Base-by-base conservation (phyloP, 2,113 vertebrate genomes). In the Rhabdomys dilectus region DNA sequence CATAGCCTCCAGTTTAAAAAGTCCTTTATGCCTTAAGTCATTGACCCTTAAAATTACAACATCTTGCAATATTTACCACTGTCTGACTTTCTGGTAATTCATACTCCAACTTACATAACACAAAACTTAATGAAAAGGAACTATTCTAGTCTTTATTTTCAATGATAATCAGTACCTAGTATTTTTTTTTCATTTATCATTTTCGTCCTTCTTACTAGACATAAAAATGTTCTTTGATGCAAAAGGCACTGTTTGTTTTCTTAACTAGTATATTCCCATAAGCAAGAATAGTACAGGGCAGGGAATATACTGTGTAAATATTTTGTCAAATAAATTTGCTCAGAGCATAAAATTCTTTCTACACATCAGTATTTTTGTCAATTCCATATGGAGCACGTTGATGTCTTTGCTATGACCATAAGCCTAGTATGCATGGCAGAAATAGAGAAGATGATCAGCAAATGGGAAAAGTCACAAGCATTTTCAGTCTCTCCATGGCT, bases 111-210 rank as follows among this genome's bases (percentile, higher is more conserved):
- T 89, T 89, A 91, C 78, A 76, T 80, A 24, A 64, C 2, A 91
- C 22, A 26, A 60, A 87, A 53, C 66, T 53, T 78, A 89, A 75
- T 91, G 8, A 89, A 87, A 96, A 96, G 15, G 7, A 96, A 94
- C 87, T 4, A 0, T 29, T 53, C 68, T 51, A 89, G 42, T 42
- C n/a, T 89, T 58, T 60, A 78, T 48, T 88, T 80, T 96, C n/a
- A 91, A n/a, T 56, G 88, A 21, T 88, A 60, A 64, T 76, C 22
- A n/a, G 3, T 53, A 92, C 1, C 29, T 89, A 24, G 19, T 72
- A 70, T 86, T 93, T 95, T 93, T 95, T 93, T 94, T 13, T 29
- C 39, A n/a, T 45, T 77, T 39, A 80, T 76, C 53, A 58, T 66
- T 87, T 90, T 84, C 84, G 16, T 75, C 45, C 11, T 21, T 78